These are phyloP conservation scores for Acipenser ruthenus DNA, from an alignment of 2,797 vertebrate species.

Conservation along the genomic window DNA sequence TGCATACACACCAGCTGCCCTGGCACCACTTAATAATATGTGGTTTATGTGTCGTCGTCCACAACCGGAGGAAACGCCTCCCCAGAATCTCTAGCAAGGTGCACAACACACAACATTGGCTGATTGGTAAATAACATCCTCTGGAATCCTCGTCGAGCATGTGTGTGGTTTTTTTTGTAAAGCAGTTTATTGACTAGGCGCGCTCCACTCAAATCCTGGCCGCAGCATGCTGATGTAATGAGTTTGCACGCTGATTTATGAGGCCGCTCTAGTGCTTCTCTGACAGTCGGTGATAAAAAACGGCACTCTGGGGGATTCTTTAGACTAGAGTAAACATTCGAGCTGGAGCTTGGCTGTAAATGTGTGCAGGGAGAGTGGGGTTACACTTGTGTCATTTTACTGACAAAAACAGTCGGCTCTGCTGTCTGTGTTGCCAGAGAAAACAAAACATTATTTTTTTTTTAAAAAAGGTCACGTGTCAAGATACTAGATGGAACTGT, in stretches of 20 bases:
- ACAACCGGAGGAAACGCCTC: too few relatives aligned
- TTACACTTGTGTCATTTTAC: not conserved
- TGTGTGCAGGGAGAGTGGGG: not conserved
- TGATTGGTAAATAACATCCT: not conserved
- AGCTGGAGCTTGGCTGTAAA: conserved; percentile 4
- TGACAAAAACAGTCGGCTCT: not conserved
- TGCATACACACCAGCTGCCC: too few relatives aligned
- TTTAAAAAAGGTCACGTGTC: too few relatives aligned
- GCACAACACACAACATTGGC: not conserved
- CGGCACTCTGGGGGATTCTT: conserved; percentile 7
- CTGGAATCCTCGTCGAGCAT: not conserved
- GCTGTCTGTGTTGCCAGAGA: not conserved
- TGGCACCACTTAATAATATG: too few relatives aligned
- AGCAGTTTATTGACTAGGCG: not conserved
- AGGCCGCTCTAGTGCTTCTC: not conserved
- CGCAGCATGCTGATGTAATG: not conserved
- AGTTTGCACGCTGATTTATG: conserved; percentile 11
- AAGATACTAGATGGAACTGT: too few relatives aligned
- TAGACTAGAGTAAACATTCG: conserved; percentile 1
- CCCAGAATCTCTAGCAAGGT: too few relatives aligned
- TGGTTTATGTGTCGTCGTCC: too few relatives aligned
- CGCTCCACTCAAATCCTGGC: conserved; percentile 1
- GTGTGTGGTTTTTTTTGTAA: not conserved
- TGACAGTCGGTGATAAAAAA: conserved; percentile 12
- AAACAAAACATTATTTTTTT: too few relatives aligned